phyloP scores from a whole-genome alignment of 2,113 vertebrate genomes.

The Mustelus asterias region DNA sequence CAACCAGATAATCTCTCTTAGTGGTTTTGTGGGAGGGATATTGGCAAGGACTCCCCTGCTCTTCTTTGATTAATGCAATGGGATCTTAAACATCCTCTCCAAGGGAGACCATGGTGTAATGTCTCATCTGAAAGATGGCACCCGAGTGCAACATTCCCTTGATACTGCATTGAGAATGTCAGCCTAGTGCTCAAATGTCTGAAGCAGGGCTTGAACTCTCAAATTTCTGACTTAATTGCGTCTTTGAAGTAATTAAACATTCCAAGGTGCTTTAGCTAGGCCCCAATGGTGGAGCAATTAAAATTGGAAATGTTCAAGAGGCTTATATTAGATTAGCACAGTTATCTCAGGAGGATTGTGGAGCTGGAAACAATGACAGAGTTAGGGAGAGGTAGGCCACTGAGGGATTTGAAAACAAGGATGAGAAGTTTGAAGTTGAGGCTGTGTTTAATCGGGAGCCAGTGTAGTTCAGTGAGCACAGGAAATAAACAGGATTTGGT shows the following conservation, averaged over 20 bases:
- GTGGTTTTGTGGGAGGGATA: not conserved
- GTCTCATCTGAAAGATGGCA: not conserved
- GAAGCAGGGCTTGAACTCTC: not conserved
- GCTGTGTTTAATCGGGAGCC: not conserved
- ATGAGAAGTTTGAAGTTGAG: not conserved
- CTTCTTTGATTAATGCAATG: not conserved
- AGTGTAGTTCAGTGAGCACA: not conserved
- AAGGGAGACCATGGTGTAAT: not conserved
- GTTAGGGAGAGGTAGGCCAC: no score
- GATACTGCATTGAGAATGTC: not conserved
- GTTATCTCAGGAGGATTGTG: not conserved
- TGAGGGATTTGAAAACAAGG: not conserved
- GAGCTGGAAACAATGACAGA: not conserved
- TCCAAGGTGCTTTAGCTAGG: not conserved
- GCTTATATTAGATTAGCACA: not conserved
- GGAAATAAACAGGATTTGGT: not conserved
- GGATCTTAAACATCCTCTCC: not conserved
- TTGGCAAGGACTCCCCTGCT: not conserved
- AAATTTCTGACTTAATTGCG: not conserved
- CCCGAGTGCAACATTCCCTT: not conserved
- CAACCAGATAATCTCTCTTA: not conserved
- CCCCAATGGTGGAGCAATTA: not conserved
- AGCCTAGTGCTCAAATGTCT: not conserved
- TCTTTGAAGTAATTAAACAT: not conserved
- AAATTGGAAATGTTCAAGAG: not conserved